phyloP scores from a whole-genome alignment of 2,888 invertebrate genomes.

The Amblyteles armatorius region DNA sequence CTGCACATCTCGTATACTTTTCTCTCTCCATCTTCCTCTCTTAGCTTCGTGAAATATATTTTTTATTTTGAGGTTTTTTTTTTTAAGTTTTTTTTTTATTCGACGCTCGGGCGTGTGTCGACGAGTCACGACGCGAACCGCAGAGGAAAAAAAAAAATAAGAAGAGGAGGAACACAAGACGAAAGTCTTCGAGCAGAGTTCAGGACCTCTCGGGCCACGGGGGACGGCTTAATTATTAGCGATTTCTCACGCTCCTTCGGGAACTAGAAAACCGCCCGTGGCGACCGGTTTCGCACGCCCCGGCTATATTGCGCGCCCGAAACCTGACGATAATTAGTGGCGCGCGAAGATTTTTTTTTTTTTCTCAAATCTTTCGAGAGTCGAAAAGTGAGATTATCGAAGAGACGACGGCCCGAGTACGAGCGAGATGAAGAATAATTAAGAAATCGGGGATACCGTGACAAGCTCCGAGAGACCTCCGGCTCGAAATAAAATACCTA shows the following conservation, averaged over 20 bases:
- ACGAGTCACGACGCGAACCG: slow-evolving; percentile 47
- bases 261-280: slow-evolving; percentile 66
- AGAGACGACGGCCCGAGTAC: slow-evolving; percentile 39
- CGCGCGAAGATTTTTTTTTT: slow-evolving; percentile 17
- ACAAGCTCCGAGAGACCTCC: slow-evolving; percentile 2
- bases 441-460: slow-evolving; percentile 1
- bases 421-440: slow-evolving; percentile 1
- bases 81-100: background rate
- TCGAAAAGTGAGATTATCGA: background rate
- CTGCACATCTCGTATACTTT: slow-evolving; percentile 17
- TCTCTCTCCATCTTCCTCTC: background rate
- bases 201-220: slow-evolving; percentile 44
- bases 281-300: slow-evolving; percentile 56
- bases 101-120: slow-evolving; percentile 23
- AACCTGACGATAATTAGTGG: slow-evolving; percentile 71
- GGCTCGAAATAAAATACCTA: background rate
- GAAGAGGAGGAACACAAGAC: slow-evolving; percentile 1
- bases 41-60: slow-evolving; percentile 32
- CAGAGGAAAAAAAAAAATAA: slow-evolving; percentile 5
- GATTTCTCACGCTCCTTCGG: slow-evolving; percentile 69
- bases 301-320: slow-evolving; percentile 61
- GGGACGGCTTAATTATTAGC: slow-evolving; percentile 68
- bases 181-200: slow-evolving; percentile 28
- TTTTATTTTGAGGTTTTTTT: background rate
- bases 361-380: background rate